Conservation (phyloP, 1,140 invertebrate genomes). For the Meloidogyne exigua region DNA sequence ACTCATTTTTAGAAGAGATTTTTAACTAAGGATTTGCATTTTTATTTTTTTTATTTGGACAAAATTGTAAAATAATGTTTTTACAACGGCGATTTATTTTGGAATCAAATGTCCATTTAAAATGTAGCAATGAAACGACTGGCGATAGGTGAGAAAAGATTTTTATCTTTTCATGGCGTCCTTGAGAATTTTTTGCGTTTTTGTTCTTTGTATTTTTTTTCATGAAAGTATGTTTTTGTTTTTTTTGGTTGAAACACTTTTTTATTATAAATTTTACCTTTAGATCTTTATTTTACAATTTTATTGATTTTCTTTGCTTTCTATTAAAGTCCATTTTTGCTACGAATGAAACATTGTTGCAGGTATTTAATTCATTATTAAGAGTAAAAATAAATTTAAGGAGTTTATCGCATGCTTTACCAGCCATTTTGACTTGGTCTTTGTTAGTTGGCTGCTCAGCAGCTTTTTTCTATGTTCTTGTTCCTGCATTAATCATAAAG, state of each 20-base stretch:
- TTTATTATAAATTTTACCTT: too few relatives aligned
- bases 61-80: not conserved
- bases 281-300: not conserved
- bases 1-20: not conserved
- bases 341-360: conserved; percentile 21
- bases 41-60: not conserved
- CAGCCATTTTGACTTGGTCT: conserved; percentile 91
- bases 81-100: not conserved
- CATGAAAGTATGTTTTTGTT: too few relatives aligned
- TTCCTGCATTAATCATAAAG: conserved; percentile 33
- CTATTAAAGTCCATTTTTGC: not conserved
- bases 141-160: too few relatives aligned
- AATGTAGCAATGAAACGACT: too few relatives aligned
- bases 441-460: conserved; percentile 83
- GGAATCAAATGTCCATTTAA: too few relatives aligned
- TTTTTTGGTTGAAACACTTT: too few relatives aligned
- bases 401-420: conserved; percentile 64
- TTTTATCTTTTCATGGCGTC: too few relatives aligned
- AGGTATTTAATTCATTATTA: not conserved
- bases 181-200: too few relatives aligned
- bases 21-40: not conserved
- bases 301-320: not conserved
- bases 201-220: too few relatives aligned
- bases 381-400: conserved; percentile 28
- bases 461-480: conserved; percentile 88